These are phyloP conservation scores for Mythimna albipuncta DNA, from an alignment of 2,888 invertebrate species.

Conservation along the genomic window DNA sequence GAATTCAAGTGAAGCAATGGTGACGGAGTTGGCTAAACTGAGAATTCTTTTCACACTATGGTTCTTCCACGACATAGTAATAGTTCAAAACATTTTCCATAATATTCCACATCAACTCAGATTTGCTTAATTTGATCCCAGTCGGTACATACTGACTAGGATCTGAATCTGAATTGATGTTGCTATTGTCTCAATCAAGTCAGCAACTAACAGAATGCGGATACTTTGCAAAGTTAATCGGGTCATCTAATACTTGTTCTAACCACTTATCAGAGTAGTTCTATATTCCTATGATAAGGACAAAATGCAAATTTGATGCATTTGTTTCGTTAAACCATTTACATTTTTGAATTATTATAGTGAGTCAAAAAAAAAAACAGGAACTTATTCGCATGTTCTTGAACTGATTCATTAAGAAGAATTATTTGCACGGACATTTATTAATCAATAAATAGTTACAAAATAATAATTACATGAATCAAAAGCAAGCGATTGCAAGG, in stretches of 20 bases:
- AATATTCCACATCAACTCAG: neutral
- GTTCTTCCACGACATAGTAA: neutral
- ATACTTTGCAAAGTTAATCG: constrained; percentile 16
- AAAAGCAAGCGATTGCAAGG: too few relatives aligned
- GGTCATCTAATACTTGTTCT: constrained; percentile 12
- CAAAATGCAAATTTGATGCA: neutral
- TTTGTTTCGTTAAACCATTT: too few relatives aligned
- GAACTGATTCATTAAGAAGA: too few relatives aligned
- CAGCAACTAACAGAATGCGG: constrained; percentile 5
- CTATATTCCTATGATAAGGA: constrained; percentile 2
- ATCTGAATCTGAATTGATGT: neutral
- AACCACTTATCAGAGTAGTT: constrained; percentile 6
- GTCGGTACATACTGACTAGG: too few relatives aligned
- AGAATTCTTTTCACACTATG: neutral
- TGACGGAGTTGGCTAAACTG: neutral
- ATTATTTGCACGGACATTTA: too few relatives aligned
- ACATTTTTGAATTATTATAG: too few relatives aligned
- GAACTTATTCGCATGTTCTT: too few relatives aligned
- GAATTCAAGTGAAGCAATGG: constrained; percentile 7
- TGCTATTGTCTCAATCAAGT: constrained; percentile 1
- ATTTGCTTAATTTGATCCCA: neutral
- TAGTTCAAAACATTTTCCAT: neutral
- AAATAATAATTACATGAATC: too few relatives aligned
- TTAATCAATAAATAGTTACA: too few relatives aligned
- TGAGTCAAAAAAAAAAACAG: too few relatives aligned